A percentile compares a stretch with the other conserved stretches of the same genome.
Evolutionary conservation across 1,140 invertebrate genomes (phyloP).

Genomic region (Lordiphosa mommai): DNA sequence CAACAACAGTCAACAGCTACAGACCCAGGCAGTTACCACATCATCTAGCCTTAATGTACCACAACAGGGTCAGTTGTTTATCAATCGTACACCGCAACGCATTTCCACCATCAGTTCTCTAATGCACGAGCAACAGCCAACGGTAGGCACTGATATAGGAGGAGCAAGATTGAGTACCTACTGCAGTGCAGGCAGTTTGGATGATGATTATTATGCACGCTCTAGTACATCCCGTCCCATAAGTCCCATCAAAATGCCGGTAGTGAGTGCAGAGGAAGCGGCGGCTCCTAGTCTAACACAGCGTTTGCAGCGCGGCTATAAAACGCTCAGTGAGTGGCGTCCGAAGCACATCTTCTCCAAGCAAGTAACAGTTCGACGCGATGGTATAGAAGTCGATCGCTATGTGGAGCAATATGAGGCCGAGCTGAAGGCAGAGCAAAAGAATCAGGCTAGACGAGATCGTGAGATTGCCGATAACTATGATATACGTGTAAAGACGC

Average conservation of each 20-base stretch:
- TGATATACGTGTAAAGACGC: conserved; percentile 53
- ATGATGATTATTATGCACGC: conserved; percentile 65
- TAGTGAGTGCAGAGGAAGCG: background rate
- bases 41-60: conserved; percentile 3
- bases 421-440: conserved; percentile 46
- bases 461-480: conserved; percentile 70
- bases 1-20: conserved; percentile 1
- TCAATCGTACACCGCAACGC: conserved; percentile 63
- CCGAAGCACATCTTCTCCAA: conserved; percentile 71
- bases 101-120: conserved; percentile 73
- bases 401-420: conserved; percentile 66
- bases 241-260: conserved; percentile 43
- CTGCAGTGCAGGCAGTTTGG: conserved; percentile 63
- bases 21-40: background rate
- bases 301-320: conserved; percentile 61
- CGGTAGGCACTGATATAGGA: background rate
- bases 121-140: conserved; percentile 41
- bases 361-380: conserved; percentile 49
- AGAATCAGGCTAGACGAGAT: conserved; percentile 39
- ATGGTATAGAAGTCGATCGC: conserved; percentile 59
- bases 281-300: conserved; percentile 22
- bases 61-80: conserved; percentile 54
- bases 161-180: conserved; percentile 35
- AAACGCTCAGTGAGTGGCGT: conserved; percentile 63
- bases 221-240: conserved; percentile 42